A percentile compares a stretch with the other conserved stretches of the same genome.
These are phyloP conservation scores for Agelas oroides DNA, from an alignment of 37 sponge, comb jelly and placozoan species.

Conservation along the genomic window DNA sequence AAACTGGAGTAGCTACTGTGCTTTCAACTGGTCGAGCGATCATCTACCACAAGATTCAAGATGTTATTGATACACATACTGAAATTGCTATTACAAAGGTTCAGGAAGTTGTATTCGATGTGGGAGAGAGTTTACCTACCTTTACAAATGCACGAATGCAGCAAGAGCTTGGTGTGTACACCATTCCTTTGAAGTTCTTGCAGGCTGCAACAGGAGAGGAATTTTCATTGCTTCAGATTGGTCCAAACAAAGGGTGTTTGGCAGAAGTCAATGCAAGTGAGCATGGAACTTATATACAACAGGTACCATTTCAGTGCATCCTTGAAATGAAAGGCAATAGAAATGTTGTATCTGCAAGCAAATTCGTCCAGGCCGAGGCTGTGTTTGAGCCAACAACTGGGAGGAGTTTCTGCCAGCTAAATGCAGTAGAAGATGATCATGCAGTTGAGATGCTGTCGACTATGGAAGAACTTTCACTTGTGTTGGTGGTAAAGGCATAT, in stretches of 20 bases:
- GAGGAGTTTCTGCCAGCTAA: slow-evolving; percentile 48
- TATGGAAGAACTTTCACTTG: slow-evolving; percentile 31
- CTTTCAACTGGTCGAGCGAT: slow-evolving; percentile 62
- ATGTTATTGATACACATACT: slow-evolving; percentile 76
- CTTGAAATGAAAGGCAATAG: slow-evolving; percentile 43
- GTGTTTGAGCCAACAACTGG: slow-evolving; percentile 59
- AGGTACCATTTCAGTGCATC: slow-evolving; percentile 71
- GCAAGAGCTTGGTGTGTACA: slow-evolving; percentile 46
- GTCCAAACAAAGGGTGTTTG: slow-evolving; percentile 46
- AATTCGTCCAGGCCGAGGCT: slow-evolving; percentile 28
- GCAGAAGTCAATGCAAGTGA: not conserved
- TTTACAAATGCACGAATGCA: slow-evolving; percentile 61
- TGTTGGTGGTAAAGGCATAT: slow-evolving; percentile 47
- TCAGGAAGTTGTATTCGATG: slow-evolving; percentile 18
- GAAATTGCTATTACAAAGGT: slow-evolving; percentile 71
- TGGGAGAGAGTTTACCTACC: not conserved
- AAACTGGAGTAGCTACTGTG: slow-evolving; percentile 65
- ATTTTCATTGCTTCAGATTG: slow-evolving; percentile 42
- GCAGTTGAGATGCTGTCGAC: slow-evolving; percentile 25
- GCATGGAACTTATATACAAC: slow-evolving; percentile 47
- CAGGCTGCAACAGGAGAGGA: slow-evolving; percentile 6
- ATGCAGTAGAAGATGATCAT: not conserved
- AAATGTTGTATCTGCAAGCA: not conserved
- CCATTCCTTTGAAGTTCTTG: slow-evolving; percentile 41
- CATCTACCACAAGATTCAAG: slow-evolving; percentile 72